Evolutionary conservation across 2,888 invertebrate genomes (phyloP), one percentile per base, ranked within the genome.

Genomic region (Cheilosia variabilis): DNA sequence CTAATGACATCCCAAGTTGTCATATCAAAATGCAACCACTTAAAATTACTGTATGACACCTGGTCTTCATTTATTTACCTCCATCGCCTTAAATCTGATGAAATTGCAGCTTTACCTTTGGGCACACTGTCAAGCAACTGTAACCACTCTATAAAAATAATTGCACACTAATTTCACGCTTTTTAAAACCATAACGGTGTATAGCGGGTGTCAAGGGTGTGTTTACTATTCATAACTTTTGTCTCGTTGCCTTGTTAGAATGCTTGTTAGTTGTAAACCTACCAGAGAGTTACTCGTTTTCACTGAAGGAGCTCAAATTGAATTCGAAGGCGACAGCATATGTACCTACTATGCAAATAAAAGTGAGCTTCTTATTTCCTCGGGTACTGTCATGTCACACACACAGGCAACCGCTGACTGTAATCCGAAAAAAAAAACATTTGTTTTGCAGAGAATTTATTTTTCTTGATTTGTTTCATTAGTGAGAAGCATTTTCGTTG

Each of bases 221-320:
- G 37, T 65, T 55, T 24, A 55, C 55, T 58, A 55, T 75, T 75
- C 65, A 75, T 65, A 57, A 47, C 31, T 37, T 34, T 55, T 57
- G 45, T 47, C 45, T 63, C 53, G 55, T 47, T 31, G 72, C 58
- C 9, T 31, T 62, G 53, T 53, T 41, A 62, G 52, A 4, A 73
- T 63, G 37, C 75, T 75, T 50, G 75, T 66, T 66, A 66, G 5
- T 41, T 41, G 45, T 2, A n/a, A 2, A 27, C 7, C 7, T 15
- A 41, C 13, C 10, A 75, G 31, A 66, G 41, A 27, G 65, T 66
- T 75, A 58, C 63, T 55, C 50, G 57, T 66, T 58, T 41, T 37
- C 50, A 41, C 57, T 19, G 65, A 45, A 75, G 41, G 37, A 37
- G 65, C 53, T 47, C 27, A 50, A 75, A 73, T 73, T 73, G 43